Conservation (phyloP, 2,888 invertebrate genomes). For the Pyrrhosoma nymphula region DNA sequence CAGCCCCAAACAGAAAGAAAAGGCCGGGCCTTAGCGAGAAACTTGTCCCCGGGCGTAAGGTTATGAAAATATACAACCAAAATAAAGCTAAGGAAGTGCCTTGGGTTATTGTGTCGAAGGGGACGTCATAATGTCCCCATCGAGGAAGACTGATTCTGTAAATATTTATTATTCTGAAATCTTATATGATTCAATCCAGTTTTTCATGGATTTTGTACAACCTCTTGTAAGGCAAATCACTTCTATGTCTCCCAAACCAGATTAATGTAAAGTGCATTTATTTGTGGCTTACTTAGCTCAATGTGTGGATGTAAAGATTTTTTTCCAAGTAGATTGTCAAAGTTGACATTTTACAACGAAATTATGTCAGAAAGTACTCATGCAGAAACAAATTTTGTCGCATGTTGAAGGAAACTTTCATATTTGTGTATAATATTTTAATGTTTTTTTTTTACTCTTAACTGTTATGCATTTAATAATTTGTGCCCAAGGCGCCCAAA, state of each 20-base stretch:
- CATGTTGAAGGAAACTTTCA: slow-evolving; percentile 29
- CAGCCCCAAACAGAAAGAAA: slow-evolving; percentile 82
- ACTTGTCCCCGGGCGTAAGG: slow-evolving; percentile 90
- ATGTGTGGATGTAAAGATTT: neutral
- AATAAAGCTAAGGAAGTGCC: slow-evolving; percentile 79
- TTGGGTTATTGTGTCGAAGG: slow-evolving; percentile 58
- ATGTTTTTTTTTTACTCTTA: slow-evolving; percentile 10
- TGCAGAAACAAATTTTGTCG: neutral
- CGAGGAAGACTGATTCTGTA: neutral
- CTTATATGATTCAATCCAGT: neutral
- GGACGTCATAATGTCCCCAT: slow-evolving; percentile 35
- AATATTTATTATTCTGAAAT: slow-evolving; percentile 42
- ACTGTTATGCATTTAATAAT: slow-evolving; percentile 53
- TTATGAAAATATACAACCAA: slow-evolving; percentile 87
- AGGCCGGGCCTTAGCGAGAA: slow-evolving; percentile 88
- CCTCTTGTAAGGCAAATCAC: neutral
- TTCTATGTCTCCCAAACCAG: slow-evolving; percentile 8
- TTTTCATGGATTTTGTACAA: slow-evolving; percentile 46
- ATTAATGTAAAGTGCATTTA: slow-evolving; percentile 51
- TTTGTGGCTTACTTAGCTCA: slow-evolving; percentile 35
- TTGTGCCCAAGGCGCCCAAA: slow-evolving; percentile 31
- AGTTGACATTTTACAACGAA: slow-evolving; percentile 19
- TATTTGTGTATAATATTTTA: slow-evolving; percentile 18
- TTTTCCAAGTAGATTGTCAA: slow-evolving; percentile 29
- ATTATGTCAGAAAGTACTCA: neutral